phyloP scores from a whole-genome alignment of 2,113 vertebrate genomes.

The Eurystomus gularis region DNA sequence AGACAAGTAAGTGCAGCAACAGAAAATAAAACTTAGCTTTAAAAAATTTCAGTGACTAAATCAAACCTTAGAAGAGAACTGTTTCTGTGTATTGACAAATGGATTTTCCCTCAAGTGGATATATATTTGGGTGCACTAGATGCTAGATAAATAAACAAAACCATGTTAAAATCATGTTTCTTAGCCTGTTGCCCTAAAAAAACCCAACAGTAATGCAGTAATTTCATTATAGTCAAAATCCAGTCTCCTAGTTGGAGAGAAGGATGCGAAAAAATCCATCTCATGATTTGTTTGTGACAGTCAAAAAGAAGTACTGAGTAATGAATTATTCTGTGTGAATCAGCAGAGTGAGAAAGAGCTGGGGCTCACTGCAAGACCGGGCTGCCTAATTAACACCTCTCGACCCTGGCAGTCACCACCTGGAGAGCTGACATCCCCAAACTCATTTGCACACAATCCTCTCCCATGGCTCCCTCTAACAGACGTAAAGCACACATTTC shows the following conservation, averaged over 20 bases:
- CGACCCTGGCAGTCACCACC: background rate
- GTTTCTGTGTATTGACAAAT: background rate
- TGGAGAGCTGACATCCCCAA: background rate
- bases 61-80: background rate
- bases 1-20: background rate
- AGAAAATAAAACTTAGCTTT: background rate
- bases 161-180: background rate
- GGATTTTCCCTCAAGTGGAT: background rate
- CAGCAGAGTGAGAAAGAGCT: background rate
- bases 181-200: background rate
- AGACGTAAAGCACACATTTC: background rate
- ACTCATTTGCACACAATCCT: background rate
- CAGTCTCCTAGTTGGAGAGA: background rate
- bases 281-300: background rate
- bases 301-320: background rate
- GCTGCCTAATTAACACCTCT: slow-evolving; percentile 15
- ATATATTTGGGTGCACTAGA: background rate
- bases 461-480: background rate
- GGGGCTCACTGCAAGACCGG: background rate
- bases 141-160: background rate
- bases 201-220: background rate
- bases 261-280: background rate
- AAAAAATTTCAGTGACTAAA: background rate
- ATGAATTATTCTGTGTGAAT: background rate
- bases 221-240: background rate